These are phyloP conservation scores for Ochropleura plecta DNA, from an alignment of 2,888 invertebrate species.

Conservation along the genomic window DNA sequence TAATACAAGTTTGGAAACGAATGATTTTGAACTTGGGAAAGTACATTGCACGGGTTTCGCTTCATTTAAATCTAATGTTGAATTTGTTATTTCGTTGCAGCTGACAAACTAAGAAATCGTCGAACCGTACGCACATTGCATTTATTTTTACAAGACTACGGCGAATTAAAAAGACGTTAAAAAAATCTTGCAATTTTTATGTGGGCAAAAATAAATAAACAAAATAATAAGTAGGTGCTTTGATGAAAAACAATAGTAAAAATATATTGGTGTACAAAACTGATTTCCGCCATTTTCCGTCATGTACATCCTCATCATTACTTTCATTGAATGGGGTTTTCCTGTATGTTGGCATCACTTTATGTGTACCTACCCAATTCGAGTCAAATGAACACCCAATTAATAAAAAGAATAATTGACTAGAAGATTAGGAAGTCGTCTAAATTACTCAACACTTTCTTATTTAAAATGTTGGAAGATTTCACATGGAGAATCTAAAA, in stretches of 20 bases:
- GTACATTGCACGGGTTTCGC: slow-evolving; percentile 30
- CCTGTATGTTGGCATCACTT: background rate
- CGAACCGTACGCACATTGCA: background rate
- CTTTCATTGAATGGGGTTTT: background rate
- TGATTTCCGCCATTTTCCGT: background rate
- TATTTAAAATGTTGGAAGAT: slow-evolving; percentile 4
- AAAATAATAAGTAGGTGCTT: background rate
- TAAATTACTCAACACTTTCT: slow-evolving; percentile 21
- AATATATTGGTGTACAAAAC: background rate
- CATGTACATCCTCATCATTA: background rate
- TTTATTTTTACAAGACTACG: slow-evolving; percentile 4
- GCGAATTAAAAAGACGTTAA: background rate
- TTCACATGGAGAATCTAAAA: slow-evolving; percentile 12
- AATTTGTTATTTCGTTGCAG: slow-evolving; percentile 11
- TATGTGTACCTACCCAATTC: background rate
- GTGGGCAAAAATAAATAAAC: no score
- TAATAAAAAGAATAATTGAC: background rate
- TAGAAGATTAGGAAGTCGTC: background rate
- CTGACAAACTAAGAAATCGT: slow-evolving; percentile 13
- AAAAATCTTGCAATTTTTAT: no score
- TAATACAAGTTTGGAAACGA: slow-evolving; percentile 46
- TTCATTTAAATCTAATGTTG: slow-evolving; percentile 21
- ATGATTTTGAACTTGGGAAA: slow-evolving; percentile 31
- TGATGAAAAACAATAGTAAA: background rate
- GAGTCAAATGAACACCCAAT: background rate